Conservation (phyloP, 2,888 invertebrate genomes). For the Siphonodentalium dalli region DNA sequence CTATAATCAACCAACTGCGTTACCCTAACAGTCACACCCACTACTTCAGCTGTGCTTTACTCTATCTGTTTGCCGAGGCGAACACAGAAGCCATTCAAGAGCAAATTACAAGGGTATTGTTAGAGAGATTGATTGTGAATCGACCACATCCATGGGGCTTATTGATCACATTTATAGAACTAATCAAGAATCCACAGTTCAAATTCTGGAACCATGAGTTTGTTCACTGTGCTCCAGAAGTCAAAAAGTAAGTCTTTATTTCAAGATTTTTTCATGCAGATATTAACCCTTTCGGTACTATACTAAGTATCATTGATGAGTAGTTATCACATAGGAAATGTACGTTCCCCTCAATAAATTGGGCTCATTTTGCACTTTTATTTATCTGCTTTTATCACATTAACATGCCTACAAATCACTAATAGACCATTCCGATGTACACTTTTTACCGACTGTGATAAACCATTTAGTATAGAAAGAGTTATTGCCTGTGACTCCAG, state of each 20-base stretch:
- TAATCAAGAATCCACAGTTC: slow-evolving; percentile 97
- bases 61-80: slow-evolving; percentile 97
- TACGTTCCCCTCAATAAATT: too few relatives aligned
- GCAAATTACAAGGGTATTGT: slow-evolving; percentile 93
- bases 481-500: too few relatives aligned
- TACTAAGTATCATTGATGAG: too few relatives aligned
- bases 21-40: slow-evolving; percentile 99
- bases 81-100: slow-evolving; percentile 98
- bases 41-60: slow-evolving; percentile 96
- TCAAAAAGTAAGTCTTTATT: slow-evolving; percentile 86
- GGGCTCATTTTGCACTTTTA: too few relatives aligned
- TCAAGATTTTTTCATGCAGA: slow-evolving; percentile 90
- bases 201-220: slow-evolving; percentile 99
- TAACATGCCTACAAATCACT: too few relatives aligned
- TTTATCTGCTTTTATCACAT: too few relatives aligned
- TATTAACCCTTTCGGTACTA: too few relatives aligned
- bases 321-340: too few relatives aligned
- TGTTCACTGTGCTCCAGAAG: slow-evolving; percentile 99
- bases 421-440: too few relatives aligned
- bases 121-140: slow-evolving; percentile 96
- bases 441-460: too few relatives aligned
- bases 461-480: too few relatives aligned
- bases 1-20: slow-evolving; percentile 96
- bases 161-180: slow-evolving; percentile 96
- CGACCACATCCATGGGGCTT: slow-evolving; percentile 99